Evolutionary conservation across 2,888 invertebrate genomes (phyloP), one percentile per base, ranked within the genome.

Genomic region (Thumatha senex): DNA sequence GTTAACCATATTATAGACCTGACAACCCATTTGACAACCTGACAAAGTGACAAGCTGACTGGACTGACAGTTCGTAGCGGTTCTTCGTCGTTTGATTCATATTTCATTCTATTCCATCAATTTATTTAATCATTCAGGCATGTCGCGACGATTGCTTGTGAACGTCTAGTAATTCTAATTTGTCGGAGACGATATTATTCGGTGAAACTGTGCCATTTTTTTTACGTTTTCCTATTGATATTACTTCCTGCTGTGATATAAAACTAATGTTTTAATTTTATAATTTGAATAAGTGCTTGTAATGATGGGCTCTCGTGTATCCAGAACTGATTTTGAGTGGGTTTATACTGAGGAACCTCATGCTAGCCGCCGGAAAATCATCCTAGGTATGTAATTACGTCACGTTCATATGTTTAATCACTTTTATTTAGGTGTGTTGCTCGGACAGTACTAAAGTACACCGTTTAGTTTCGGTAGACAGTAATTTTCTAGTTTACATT

Each of bases 281-380:
- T n/a, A 15, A 14, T n/a, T 11, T 38, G 10, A 13, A 15, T 51
- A 40, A 48, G 64, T 74, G 65, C 52, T 24, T 24, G 18, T 49
- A 62, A 90, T 77, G 70, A 99, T 99, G 99, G 99, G 99, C 55
- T 97, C 98, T 67, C 95, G 94, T 76, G 98, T 98, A 40, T 97
- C 99, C 15, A 94, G 98, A 74, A 96, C 94, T 0, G 99, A 99
- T 91, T 99, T 98, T 80, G 98, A 99, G 83, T 99, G 99, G 99
- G 94, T 95, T 36, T 98, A 98, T 74, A 98, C 97, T 0, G 99
- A 99, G 78, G 99, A 99, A 82, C 99, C 99, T 9, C 99, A 99
- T 85, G 98, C 98, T 7, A 95, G 96, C 53, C 94, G 99, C 56
- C 93, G 99, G 57, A 98, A 97, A 92, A 94, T 97, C 71, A 99